Conservation (phyloP, 1,140 invertebrate species). For the Cherax destructor region DNA sequence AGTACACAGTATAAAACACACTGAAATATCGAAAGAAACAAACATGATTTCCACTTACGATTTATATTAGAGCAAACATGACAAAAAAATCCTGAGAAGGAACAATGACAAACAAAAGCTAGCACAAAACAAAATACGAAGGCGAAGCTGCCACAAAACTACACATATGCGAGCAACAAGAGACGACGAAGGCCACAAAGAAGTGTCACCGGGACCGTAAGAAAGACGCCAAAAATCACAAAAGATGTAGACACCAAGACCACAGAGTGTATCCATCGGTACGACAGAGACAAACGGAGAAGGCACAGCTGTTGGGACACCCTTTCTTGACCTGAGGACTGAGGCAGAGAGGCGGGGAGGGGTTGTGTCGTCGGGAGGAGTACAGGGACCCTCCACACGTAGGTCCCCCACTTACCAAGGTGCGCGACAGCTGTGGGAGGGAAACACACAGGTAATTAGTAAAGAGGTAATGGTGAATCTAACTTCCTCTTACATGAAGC, state of each 20-base stretch:
- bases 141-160: not conserved
- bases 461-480: not conserved
- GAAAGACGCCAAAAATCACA: not conserved
- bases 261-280: not conserved
- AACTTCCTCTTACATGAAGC: not conserved
- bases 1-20: not conserved
- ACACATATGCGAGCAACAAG: constrained; percentile 3
- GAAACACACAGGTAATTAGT: not conserved
- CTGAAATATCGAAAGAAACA: not conserved
- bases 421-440: constrained; percentile 59
- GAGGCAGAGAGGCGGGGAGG: constrained; percentile 67
- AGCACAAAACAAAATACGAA: constrained; percentile 12
- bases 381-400: constrained; percentile 61
- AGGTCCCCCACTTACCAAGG: constrained; percentile 61
- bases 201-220: not conserved
- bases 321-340: constrained; percentile 60
- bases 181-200: not conserved
- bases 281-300: constrained; percentile 6
- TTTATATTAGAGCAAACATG: not conserved
- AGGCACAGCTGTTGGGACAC: constrained; percentile 42
- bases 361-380: constrained; percentile 61
- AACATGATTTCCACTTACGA: not conserved
- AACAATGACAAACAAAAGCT: constrained; percentile 9
- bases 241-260: not conserved
- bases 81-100: not conserved